Base-by-base conservation (phyloP, 2,113 vertebrate genomes). In the Cryptotis parvus region DNA sequence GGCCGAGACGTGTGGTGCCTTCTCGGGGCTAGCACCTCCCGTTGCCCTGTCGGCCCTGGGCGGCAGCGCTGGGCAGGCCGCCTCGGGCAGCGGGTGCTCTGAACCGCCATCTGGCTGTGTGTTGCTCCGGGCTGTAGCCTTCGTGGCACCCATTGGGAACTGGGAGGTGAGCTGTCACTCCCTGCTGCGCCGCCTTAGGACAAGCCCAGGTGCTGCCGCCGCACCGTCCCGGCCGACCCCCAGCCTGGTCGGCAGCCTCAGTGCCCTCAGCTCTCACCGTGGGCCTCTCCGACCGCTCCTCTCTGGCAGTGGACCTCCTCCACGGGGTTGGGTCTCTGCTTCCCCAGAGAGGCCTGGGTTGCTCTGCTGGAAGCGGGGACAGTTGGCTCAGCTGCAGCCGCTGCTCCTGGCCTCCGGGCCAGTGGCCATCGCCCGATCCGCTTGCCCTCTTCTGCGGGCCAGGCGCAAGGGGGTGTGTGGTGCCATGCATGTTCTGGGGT, bases 171-270 rank as follows among this genome's bases (percentile, higher is more conserved):
- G 22, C 55, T 58, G 55, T 37, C 33, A 27, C 33, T 27, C 41
- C 27, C 11, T 35, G 9, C 88, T 9, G 27, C 29, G 27, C 31
- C 63, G 31, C 63, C n/a, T 39, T 10, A 26, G 37, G 39, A 31
- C 39, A 4, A 33, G 52, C 27, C 63, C 77, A 0, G 0, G 37
- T 66, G 77, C 11, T 68, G 58, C 5, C 1, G 0, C 6, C 1
- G 20, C 14, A 20, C 84, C 10, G 8, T 45, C 5, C 16, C 35
- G 41, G 43, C 4, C 2, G 27, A 84, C 9, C n/a, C 65, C 11
- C 0, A 4, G 43, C 45, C 45, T n/a, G n/a, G n/a, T n/a, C 63
- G 6, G 1, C n/a, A 27, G 26, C 26, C 3, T 0, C 4, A 14
- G 27, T 7, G n/a, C n/a, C n/a, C n/a, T n/a, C n/a, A n/a, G 20